phyloP scores from a whole-genome alignment of 2,113 vertebrate species.

The Plestiodon gilberti region DNA sequence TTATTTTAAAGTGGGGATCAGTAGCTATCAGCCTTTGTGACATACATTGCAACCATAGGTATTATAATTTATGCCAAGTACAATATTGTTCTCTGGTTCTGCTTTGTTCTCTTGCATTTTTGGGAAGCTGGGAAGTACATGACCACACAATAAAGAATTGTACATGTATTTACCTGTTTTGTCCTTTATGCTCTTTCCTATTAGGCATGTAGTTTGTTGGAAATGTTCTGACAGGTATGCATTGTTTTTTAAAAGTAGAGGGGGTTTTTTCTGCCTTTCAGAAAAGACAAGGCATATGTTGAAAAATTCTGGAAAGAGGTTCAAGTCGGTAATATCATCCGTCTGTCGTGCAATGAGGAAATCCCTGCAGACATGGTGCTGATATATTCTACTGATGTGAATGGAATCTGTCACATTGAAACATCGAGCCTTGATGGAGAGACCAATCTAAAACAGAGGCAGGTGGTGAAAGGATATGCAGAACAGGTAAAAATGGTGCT shows the following conservation, averaged over 20 bases:
- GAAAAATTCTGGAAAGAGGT: conserved; percentile 89
- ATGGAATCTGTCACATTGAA: conserved; percentile 92
- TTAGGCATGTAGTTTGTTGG: neutral
- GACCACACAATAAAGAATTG: neutral
- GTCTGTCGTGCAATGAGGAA: conserved; percentile 89
- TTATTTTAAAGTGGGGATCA: neutral
- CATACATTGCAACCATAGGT: rapidly evolving
- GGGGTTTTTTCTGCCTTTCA: conserved; percentile 56
- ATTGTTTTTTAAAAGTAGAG: neutral
- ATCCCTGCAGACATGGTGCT: conserved; percentile 93
- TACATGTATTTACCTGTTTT: neutral
- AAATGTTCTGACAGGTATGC: neutral
- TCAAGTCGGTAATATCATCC: conserved; percentile 89
- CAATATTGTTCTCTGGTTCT: neutral
- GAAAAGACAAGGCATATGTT: conserved; percentile 81
- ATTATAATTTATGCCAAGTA: neutral
- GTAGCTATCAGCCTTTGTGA: neutral
- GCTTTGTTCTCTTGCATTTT: conserved; percentile 9
- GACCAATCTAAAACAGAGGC: conserved; percentile 93
- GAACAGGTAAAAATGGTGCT: conserved; percentile 24
- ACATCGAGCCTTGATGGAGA: conserved; percentile 93
- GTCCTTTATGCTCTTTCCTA: neutral
- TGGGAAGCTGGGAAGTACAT: neutral
- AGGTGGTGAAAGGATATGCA: conserved; percentile 84
- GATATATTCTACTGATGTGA: conserved; percentile 88